Percentiles rank a stretch among this genome's conserved stretches.
These are phyloP conservation scores for Cyclargus thomasi DNA, from an alignment of 1,140 invertebrate species.

Conservation along the genomic window DNA sequence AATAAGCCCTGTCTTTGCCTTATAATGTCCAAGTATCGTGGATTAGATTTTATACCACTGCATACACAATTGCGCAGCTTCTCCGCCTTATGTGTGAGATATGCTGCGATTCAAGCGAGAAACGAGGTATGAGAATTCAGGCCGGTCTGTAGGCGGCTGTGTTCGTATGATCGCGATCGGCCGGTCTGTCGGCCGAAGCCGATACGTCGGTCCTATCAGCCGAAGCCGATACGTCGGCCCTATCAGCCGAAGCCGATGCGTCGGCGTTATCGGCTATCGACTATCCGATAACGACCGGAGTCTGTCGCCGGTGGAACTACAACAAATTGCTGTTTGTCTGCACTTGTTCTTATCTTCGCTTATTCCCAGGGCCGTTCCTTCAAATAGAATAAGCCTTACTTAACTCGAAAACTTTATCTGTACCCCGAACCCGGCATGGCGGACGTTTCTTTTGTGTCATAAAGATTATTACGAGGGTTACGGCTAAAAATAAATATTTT, in stretches of 20 bases:
- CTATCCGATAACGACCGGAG: not conserved
- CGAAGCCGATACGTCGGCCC: not conserved
- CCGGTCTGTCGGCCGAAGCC: conserved; percentile 19
- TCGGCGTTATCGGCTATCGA: not conserved
- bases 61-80: too few relatives aligned
- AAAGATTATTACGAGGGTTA: not conserved
- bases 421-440: not conserved
- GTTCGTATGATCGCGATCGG: conserved; percentile 29
- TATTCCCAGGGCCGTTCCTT: not conserved
- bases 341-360: conserved; percentile 6
- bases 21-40: too few relatives aligned
- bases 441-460: not conserved
- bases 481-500: not conserved
- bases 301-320: conserved; percentile 8
- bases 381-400: conserved; percentile 10
- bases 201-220: conserved; percentile 9
- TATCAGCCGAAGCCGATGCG: conserved; percentile 4
- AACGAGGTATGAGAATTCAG: too few relatives aligned
- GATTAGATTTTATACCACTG: too few relatives aligned
- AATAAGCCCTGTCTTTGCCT: too few relatives aligned
- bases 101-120: too few relatives aligned
- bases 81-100: too few relatives aligned
- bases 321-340: conserved; percentile 14
- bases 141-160: conserved; percentile 15
- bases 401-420: conserved; percentile 5